Evolutionary conservation across 2,113 vertebrate species (phyloP).

Genomic region (Labrus mixtus): DNA sequence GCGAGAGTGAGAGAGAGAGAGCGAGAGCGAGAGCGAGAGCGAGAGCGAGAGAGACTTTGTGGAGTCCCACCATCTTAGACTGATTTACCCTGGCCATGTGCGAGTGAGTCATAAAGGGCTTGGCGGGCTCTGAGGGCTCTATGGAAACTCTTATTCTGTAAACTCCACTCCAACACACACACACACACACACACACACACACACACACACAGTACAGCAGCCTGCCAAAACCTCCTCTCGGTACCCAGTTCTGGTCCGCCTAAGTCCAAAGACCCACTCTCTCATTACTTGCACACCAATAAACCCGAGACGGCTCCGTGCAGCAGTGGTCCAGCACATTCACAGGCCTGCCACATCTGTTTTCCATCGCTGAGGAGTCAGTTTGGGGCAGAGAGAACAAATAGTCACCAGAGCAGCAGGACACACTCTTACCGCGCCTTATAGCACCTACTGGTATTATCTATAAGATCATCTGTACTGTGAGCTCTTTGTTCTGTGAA

Average conservation of each 20-base stretch:
- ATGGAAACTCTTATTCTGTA: conserved; percentile 78
- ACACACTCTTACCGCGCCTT: neutral
- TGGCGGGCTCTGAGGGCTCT: conserved; percentile 49
- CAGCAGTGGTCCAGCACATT: conserved; percentile 31
- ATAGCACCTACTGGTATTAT: neutral
- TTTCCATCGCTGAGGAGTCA: conserved; percentile 50
- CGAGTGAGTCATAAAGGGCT: conserved; percentile 72
- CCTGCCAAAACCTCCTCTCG: conserved; percentile 51
- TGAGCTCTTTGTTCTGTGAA: neutral
- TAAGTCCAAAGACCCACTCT: conserved; percentile 54
- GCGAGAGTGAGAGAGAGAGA: neutral
- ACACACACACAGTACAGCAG: neutral
- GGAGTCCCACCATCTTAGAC: conserved; percentile 70
- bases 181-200: conserved; percentile 14
- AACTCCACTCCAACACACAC: conserved; percentile 32
- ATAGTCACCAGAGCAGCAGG: neutral
- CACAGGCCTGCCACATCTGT: conserved; percentile 57
- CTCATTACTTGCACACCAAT: conserved; percentile 55
- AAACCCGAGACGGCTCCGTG: conserved; percentile 47
- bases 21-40: neutral
- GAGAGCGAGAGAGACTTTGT: conserved; percentile 3
- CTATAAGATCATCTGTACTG: neutral
- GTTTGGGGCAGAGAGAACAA: conserved; percentile 5
- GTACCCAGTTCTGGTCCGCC: conserved; percentile 49
- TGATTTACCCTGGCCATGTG: conserved; percentile 64